These are phyloP conservation scores for Etia nguti DNA, from an alignment of 2,113 vertebrate genomes.

Conservation along the genomic window DNA sequence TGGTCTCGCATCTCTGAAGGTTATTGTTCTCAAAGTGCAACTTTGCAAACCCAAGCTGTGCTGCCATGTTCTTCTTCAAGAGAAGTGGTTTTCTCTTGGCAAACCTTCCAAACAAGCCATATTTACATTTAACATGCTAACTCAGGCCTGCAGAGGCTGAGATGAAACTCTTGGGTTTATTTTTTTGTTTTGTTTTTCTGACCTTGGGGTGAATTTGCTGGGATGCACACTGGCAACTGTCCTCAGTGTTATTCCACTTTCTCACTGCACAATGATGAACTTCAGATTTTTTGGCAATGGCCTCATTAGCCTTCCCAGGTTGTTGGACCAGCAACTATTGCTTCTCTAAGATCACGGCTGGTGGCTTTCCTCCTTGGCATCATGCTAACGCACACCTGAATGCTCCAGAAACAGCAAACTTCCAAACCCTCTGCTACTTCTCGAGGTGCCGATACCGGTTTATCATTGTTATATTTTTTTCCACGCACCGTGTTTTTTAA, in stretches of 20 bases:
- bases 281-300: neutral
- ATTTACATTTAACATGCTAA: neutral
- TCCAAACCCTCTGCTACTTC: neutral
- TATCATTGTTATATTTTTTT: neutral
- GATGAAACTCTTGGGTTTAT: neutral
- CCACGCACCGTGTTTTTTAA: neutral
- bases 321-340: neutral
- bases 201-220: neutral
- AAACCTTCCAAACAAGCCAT: neutral
- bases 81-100: neutral
- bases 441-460: neutral
- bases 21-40: neutral
- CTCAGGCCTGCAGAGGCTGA: neutral
- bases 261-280: no score
- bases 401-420: neutral
- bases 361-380: fast-evolving
- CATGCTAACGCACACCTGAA: neutral
- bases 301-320: neutral
- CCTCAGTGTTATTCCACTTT: no score
- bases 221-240: neutral
- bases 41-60: neutral
- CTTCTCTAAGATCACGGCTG: neutral
- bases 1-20: neutral
- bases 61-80: neutral
- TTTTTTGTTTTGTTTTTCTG: neutral